Conservation (phyloP, 92 coral and sea anemone genomes). For the Scolanthus callimorphus region DNA sequence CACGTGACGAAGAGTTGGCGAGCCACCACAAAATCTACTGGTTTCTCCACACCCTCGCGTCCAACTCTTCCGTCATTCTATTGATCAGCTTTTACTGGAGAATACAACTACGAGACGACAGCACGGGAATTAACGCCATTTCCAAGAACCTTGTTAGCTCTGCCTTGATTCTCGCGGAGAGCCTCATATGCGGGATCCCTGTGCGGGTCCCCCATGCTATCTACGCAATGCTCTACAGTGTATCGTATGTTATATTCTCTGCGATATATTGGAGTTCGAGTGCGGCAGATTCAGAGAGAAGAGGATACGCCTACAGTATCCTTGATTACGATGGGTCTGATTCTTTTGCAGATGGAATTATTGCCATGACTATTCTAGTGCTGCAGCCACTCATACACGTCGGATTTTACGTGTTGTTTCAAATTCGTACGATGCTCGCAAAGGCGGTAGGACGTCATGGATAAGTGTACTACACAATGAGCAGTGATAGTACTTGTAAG, state of each 20-base stretch:
- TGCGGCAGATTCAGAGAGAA: conserved; percentile 22
- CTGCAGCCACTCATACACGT: background rate
- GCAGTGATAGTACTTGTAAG: no score
- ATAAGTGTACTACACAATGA: no score
- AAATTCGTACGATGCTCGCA: background rate
- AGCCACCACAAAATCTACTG: conserved; percentile 21
- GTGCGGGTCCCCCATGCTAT: conserved; percentile 24
- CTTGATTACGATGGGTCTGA: conserved; percentile 10
- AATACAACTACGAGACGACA: conserved; percentile 1
- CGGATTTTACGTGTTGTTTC: background rate
- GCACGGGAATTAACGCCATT: background rate
- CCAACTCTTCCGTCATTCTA: conserved; percentile 17
- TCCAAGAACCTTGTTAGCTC: conserved; percentile 15
- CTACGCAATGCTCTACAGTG: conserved; percentile 9
- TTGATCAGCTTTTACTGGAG: conserved; percentile 15
- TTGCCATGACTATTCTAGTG: background rate
- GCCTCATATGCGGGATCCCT: conserved; percentile 32
- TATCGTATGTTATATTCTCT: conserved; percentile 11
- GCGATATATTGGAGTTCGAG: conserved; percentile 31
- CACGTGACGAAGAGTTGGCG: background rate
- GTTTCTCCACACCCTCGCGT: conserved; percentile 13
- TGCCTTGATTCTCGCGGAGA: conserved; percentile 17
- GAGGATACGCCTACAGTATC: conserved; percentile 20
- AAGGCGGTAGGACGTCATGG: background rate
- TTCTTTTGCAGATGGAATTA: background rate